Conservation (phyloP, 2,113 vertebrate species). For the Fregetta grallaria region DNA sequence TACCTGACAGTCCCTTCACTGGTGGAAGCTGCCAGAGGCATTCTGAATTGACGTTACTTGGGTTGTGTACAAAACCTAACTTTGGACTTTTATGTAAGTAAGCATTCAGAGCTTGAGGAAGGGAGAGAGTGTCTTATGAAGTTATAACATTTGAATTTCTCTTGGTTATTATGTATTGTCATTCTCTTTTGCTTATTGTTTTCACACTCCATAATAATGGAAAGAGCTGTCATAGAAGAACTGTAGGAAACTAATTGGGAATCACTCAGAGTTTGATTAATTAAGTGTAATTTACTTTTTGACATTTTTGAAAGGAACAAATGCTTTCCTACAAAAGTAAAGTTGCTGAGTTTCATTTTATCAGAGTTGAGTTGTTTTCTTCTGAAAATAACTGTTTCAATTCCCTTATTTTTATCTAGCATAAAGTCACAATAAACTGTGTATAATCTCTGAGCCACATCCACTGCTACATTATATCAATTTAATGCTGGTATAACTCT, state of each 20-base stretch:
- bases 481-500: neutral
- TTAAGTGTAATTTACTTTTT: slow-evolving; percentile 46
- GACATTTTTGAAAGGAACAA: slow-evolving; percentile 39
- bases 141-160: neutral
- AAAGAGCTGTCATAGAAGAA: slow-evolving; percentile 45
- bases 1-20: too few relatives aligned
- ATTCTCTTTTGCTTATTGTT: slow-evolving; percentile 21
- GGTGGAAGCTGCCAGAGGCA: neutral
- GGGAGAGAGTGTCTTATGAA: neutral
- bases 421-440: neutral
- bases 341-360: slow-evolving; percentile 3
- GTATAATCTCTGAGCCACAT: neutral
- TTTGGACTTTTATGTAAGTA: neutral
- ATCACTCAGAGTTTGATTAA: slow-evolving; percentile 59
- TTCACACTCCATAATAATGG: slow-evolving; percentile 26
- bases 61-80: neutral
- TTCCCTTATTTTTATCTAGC: slow-evolving; percentile 1
- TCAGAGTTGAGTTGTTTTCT: neutral
- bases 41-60: neutral
- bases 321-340: neutral
- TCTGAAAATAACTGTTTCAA: neutral
- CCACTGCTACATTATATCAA: neutral
- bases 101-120: neutral
- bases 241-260: slow-evolving; percentile 60
- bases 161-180: neutral